A percentile compares a stretch with the other conserved stretches of the same genome.
These are phyloP conservation scores for Dipodomys merriami DNA, from an alignment of 2,113 vertebrate genomes.

Conservation along the genomic window DNA sequence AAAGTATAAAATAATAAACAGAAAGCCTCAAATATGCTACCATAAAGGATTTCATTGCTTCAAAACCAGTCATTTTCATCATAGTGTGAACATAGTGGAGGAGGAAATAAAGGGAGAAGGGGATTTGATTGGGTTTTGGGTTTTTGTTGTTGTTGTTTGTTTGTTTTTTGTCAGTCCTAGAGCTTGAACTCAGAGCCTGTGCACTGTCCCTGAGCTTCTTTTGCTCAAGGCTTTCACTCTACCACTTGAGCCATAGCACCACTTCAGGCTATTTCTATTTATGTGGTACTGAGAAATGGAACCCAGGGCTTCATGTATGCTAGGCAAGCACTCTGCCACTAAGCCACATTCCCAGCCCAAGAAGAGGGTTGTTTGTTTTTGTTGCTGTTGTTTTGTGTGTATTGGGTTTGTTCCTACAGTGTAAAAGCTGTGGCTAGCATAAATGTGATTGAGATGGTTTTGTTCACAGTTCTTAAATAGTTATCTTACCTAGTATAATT, in stretches of 20 bases:
- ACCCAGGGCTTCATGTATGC: no score
- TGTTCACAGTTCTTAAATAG: not conserved
- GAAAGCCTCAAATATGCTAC: constrained; percentile 5
- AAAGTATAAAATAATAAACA: constrained; percentile 3
- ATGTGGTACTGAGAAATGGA: no score
- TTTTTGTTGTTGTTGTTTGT: not conserved
- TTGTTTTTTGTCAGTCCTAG: not conserved
- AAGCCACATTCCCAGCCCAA: no score
- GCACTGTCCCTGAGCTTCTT: no score
- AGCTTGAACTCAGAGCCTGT: not conserved
- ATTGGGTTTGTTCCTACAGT: not conserved
- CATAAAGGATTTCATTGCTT: constrained; percentile 33
- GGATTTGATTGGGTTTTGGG: not conserved
- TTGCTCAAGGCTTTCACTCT: no score
- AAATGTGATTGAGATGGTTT: constrained; percentile 50
- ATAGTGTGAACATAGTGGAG: constrained; percentile 56
- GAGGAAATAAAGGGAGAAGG: constrained; percentile 42
- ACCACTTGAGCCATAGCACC: no score
- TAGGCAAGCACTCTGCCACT: no score
- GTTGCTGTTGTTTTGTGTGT: not conserved
- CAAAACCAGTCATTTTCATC: constrained; percentile 3
- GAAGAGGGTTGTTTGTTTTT: no score
- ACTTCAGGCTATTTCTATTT: no score
- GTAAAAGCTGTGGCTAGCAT: not conserved
- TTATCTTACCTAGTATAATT: not conserved